Evolutionary conservation across 2,113 vertebrate species (phyloP).

Genomic region (Cynopterus brachyotis): DNA sequence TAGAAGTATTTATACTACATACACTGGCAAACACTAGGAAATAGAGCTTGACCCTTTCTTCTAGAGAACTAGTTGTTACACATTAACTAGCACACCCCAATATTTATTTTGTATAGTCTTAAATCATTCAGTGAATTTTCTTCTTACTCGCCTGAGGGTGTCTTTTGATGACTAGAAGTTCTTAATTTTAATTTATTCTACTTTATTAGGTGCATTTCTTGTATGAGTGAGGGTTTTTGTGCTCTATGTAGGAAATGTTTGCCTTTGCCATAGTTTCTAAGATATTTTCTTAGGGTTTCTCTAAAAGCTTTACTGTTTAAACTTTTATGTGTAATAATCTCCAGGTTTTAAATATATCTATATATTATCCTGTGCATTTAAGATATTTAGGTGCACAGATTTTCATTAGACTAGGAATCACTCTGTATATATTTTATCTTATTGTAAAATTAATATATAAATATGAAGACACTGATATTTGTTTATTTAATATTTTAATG

Average conservation of each 20-base stretch:
- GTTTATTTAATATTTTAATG: neutral
- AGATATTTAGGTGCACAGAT: neutral
- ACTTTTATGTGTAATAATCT: neutral
- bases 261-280: neutral
- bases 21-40: neutral
- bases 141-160: neutral
- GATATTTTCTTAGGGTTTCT: neutral
- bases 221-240: neutral
- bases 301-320: neutral
- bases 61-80: neutral
- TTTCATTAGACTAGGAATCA: neutral
- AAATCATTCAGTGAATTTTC: neutral
- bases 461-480: neutral
- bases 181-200: neutral
- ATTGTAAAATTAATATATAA: neutral
- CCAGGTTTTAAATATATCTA: neutral
- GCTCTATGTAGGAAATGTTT: neutral
- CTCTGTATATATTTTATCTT: neutral
- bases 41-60: neutral
- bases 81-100: neutral
- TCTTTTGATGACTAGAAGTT: neutral
- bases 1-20: neutral
- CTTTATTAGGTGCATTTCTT: neutral
- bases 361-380: neutral
- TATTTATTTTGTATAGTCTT: neutral